Conservation (phyloP, 1,140 invertebrate genomes). For the Galendromus occidentalis region DNA sequence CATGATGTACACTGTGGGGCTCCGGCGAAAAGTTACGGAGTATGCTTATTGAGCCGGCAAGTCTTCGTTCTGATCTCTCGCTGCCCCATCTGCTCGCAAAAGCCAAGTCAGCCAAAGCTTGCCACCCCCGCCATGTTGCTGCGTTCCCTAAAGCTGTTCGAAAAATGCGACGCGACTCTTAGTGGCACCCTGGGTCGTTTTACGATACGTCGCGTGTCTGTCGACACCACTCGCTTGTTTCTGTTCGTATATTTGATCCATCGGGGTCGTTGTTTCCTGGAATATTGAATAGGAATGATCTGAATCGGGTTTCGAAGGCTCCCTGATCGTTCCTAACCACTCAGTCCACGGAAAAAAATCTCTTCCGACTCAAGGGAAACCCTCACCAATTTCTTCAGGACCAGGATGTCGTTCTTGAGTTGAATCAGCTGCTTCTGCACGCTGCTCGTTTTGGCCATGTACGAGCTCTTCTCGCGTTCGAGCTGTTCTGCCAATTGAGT, state of each 20-base stretch:
- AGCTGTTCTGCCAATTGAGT: neutral
- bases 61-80: too few species aligned
- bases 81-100: too few species aligned
- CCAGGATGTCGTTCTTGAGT: neutral
- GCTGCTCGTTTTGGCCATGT: neutral
- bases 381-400: neutral
- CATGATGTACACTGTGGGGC: too few species aligned
- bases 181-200: conserved; percentile 65
- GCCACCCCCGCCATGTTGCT: neutral
- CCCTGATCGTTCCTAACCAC: too few species aligned
- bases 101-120: too few species aligned
- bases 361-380: too few species aligned
- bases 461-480: neutral
- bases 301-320: too few species aligned
- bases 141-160: conserved; percentile 53
- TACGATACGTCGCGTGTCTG: conserved; percentile 82
- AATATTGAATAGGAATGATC: too few species aligned
- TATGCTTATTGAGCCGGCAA: too few species aligned
- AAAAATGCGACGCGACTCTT: conserved; percentile 84
- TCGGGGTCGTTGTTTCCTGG: conserved; percentile 37
- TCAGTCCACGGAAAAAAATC: too few species aligned
- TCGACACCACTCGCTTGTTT: conserved; percentile 77
- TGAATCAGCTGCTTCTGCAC: neutral
- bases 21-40: too few species aligned
- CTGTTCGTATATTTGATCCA: conserved; percentile 78